Conservation (phyloP, 2,797 vertebrate genomes). For the Tinamus major region DNA sequence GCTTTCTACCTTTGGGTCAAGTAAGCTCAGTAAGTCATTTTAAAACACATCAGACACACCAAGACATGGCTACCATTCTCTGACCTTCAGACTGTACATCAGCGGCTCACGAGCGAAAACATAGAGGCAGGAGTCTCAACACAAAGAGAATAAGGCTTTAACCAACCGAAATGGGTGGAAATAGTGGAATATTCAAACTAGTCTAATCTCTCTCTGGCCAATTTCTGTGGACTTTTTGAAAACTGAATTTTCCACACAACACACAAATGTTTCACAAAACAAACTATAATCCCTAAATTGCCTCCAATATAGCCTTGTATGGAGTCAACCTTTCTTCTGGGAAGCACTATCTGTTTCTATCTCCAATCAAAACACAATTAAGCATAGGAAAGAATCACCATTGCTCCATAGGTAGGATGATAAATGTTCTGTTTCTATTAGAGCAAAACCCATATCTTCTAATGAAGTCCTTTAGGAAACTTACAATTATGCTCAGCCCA, state of each 20-base stretch:
- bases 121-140: neutral
- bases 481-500: neutral
- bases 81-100: neutral
- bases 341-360: neutral
- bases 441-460: neutral
- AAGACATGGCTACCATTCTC: neutral
- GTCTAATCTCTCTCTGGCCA: neutral
- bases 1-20: neutral
- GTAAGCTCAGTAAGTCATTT: neutral
- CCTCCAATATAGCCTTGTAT: neutral
- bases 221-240: neutral
- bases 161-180: neutral
- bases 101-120: neutral
- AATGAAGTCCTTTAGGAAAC: neutral
- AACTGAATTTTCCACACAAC: constrained; percentile 7
- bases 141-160: neutral
- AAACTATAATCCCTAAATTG: constrained; percentile 35
- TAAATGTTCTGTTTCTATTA: neutral
- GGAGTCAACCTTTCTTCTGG: constrained; percentile 15
- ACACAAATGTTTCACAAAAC: constrained; percentile 22
- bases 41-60: neutral
- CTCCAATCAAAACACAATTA: constrained; percentile 23
- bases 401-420: neutral
- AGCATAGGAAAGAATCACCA: neutral
- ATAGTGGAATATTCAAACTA: neutral